Conservation (phyloP, 1,140 invertebrate genomes). For the Meloidogyne hapla region DNA sequence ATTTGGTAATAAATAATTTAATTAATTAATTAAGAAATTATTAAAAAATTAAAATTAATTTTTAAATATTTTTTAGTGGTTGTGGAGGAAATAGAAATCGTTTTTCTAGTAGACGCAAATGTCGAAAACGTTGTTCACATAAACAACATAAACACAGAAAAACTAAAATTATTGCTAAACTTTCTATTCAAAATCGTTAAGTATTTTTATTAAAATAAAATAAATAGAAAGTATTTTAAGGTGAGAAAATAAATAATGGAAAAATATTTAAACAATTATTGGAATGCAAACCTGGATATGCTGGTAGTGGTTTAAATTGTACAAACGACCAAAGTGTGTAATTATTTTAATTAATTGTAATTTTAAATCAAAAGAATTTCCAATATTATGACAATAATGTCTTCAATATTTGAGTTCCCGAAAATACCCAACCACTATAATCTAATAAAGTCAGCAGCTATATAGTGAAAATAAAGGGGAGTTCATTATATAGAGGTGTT, state of each 20-base stretch:
- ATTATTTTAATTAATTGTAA: conserved; percentile 9
- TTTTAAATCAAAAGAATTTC: not conserved
- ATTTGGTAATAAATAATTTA: too few relatives aligned
- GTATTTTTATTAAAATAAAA: conserved; percentile 15
- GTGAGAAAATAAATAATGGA: not conserved
- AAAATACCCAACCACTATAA: too few relatives aligned
- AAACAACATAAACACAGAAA: conserved; percentile 24
- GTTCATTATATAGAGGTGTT: too few relatives aligned
- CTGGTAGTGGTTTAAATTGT: conserved; percentile 48
- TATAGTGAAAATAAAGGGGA: too few relatives aligned
- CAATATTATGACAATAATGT: too few relatives aligned
- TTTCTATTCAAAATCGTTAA: conserved; percentile 20
- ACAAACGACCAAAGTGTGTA: conserved; percentile 33
- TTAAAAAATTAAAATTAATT: not conserved
- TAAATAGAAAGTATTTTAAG: not conserved
- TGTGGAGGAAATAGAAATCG: conserved; percentile 40
- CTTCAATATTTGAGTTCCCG: conserved; percentile 26
- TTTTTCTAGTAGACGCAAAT: conserved; percentile 33
- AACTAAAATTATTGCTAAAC: conserved; percentile 24
- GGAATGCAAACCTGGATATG: conserved; percentile 44
- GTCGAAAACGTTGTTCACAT: conserved; percentile 28
- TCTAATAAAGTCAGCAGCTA: too few relatives aligned
- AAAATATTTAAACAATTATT: conserved; percentile 48
- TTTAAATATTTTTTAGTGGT: conserved; percentile 30
- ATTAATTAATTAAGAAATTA: too few relatives aligned